Evolutionary conservation across 2,113 vertebrate genomes (phyloP).

Genomic region (Brienomyrus brachyistius): DNA sequence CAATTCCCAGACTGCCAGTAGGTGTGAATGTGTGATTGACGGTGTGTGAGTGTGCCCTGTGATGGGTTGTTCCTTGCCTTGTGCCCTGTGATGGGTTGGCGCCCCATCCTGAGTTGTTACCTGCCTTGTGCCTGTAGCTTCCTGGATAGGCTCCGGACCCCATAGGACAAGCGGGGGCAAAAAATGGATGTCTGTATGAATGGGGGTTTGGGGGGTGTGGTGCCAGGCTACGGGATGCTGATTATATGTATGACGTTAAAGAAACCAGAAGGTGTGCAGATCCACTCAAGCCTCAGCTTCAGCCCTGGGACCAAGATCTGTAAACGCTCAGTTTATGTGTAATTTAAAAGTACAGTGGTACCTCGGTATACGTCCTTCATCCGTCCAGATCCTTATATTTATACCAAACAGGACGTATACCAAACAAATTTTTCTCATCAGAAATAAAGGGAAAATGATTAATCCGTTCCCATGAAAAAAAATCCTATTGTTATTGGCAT

Average conservation of each 20-base stretch:
- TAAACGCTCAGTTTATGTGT: background rate
- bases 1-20: background rate
- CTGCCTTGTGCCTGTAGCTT: background rate
- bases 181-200: background rate
- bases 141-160: background rate
- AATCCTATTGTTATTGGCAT: no score
- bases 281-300: background rate
- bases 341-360: background rate
- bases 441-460: no score
- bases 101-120: no score
- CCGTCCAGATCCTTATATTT: no score
- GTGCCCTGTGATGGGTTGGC: background rate
- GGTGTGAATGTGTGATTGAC: background rate
- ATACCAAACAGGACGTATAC: no score
- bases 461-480: no score
- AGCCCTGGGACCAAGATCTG: background rate
- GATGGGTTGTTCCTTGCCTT: no score
- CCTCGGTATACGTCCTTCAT: no score
- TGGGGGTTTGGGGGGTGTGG: background rate
- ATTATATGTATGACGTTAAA: background rate
- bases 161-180: background rate
- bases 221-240: background rate
- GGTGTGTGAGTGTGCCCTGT: background rate
- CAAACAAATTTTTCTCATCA: no score
- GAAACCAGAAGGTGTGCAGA: background rate